These are phyloP conservation scores for Sanderia malayensis DNA, from an alignment of 30 jellyfish, hydroid and myxozoan genomes.

Conservation along the genomic window DNA sequence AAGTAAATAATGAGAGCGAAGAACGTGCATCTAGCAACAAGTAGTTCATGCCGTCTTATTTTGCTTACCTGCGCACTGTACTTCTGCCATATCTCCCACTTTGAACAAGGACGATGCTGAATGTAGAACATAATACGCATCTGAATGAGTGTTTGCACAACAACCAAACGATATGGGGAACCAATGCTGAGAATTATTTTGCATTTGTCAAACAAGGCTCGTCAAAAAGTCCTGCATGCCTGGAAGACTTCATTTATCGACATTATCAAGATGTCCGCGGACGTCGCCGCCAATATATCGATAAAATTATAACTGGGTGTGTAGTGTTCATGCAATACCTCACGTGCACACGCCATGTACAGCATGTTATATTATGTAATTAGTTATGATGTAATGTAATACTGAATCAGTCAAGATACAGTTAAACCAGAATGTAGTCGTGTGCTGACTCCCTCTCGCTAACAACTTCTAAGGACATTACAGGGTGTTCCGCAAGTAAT, in stretches of 20 bases:
- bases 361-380: too few relatives aligned
- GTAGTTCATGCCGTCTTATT: background rate
- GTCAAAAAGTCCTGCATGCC: background rate
- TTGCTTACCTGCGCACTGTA: background rate
- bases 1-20: too few relatives aligned
- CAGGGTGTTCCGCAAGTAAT: too few relatives aligned
- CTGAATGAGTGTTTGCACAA: background rate
- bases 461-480: too few relatives aligned
- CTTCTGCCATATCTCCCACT: background rate
- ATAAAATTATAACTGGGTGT: background rate
- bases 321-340: too few relatives aligned
- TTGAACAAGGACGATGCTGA: constrained; percentile 1
- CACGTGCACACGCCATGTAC: too few relatives aligned
- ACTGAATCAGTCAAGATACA: too few relatives aligned
- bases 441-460: too few relatives aligned
- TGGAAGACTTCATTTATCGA: background rate
- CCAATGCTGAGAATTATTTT: constrained; percentile 11
- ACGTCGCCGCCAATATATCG: constrained; percentile 3
- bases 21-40: too few relatives aligned
- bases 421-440: too few relatives aligned
- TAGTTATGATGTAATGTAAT: too few relatives aligned
- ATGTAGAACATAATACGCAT: background rate
- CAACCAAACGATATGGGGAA: background rate
- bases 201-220: constrained; percentile 18
- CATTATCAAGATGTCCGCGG: constrained; percentile 12